Conservation (phyloP, 1,140 invertebrate species). For the Euschistus heros region DNA sequence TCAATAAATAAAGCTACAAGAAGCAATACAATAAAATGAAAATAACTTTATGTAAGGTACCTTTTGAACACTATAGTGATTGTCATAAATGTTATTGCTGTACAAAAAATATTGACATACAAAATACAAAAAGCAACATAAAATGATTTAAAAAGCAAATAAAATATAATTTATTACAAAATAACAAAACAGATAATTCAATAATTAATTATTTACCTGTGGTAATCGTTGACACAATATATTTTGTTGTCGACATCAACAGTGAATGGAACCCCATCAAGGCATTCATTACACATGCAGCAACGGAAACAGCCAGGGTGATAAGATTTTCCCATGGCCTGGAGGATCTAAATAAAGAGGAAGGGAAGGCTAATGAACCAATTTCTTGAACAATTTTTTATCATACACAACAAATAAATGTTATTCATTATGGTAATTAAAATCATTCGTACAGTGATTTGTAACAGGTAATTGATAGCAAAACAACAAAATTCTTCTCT, state of each 20-base stretch:
- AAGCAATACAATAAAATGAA: no score
- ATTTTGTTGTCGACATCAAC: conserved; percentile 97
- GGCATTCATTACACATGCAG: conserved; percentile 91
- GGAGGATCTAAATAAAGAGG: conserved; percentile 65
- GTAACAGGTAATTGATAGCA: no score
- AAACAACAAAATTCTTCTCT: no score
- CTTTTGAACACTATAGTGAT: no score
- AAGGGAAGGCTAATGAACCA: neutral
- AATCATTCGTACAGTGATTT: no score
- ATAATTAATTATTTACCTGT: conserved; percentile 43
- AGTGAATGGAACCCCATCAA: conserved; percentile 97
- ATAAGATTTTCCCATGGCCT: conserved; percentile 98
- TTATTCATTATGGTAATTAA: no score
- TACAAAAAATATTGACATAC: neutral
- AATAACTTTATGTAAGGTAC: no score
- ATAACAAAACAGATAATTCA: neutral
- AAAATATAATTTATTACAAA: neutral
- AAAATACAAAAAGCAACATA: neutral
- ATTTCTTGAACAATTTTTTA: no score
- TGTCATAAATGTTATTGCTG: no score
- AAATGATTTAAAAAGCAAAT: neutral
- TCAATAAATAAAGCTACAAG: no score
- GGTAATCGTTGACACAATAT: conserved; percentile 97
- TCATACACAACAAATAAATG: no score
- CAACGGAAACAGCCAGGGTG: conserved; percentile 98